Percentiles rank a stretch among this genome's conserved stretches.
These are phyloP conservation scores for Sinotaia quadrata DNA, from an alignment of 2,888 invertebrate species.

Conservation along the genomic window DNA sequence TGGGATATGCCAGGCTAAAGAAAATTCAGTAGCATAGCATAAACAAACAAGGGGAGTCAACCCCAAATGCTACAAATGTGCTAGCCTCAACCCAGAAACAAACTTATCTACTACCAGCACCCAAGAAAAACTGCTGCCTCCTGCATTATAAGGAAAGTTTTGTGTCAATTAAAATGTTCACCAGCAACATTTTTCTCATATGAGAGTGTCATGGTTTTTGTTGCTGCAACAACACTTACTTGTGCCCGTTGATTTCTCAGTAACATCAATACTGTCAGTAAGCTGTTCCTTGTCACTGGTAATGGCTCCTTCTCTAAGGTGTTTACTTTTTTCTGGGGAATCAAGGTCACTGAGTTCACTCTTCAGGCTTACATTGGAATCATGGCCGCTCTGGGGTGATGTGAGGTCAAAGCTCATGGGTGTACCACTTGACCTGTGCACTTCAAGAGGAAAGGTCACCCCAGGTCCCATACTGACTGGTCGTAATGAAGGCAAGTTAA, in stretches of 20 bases:
- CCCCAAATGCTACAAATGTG: too few species aligned
- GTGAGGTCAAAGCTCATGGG: constrained; percentile 69
- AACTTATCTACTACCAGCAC: too few species aligned
- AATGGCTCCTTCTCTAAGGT: constrained; percentile 36
- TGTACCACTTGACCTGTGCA: constrained; percentile 40
- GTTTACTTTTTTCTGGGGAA: constrained; percentile 44
- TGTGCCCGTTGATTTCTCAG: constrained; percentile 61
- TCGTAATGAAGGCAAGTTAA: constrained; percentile 62
- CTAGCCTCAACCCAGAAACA: too few species aligned
- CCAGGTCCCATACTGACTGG: constrained; percentile 60
- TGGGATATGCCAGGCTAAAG: too few species aligned
- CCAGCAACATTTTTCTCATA: too few species aligned
- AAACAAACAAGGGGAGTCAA: too few species aligned
- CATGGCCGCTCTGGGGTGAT: constrained; percentile 63
- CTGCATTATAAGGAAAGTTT: too few species aligned
- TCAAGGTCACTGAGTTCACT: constrained; percentile 67
- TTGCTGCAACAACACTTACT: constrained; percentile 62
- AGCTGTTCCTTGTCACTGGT: constrained; percentile 65
- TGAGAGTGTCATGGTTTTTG: too few species aligned
- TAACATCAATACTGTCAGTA: constrained; percentile 59
- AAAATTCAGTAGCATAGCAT: too few species aligned
- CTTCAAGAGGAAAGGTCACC: constrained; percentile 57
- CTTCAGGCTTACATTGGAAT: constrained; percentile 67
- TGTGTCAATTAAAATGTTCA: too few species aligned
- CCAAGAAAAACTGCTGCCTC: too few species aligned